Conservation (phyloP, 2,888 invertebrate genomes). For the Pandemis cinnamomeana region DNA sequence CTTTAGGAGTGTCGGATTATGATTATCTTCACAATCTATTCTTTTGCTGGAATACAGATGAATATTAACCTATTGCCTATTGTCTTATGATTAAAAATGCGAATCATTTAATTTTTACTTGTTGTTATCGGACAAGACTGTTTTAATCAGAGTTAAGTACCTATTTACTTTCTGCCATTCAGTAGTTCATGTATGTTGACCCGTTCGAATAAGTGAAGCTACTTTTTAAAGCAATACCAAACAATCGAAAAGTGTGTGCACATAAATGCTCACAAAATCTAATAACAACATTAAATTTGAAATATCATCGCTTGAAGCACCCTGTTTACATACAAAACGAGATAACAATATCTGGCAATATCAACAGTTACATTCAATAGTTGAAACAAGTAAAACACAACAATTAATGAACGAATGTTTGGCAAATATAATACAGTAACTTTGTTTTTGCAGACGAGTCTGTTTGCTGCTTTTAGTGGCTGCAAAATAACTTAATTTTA, state of each 20-base stretch:
- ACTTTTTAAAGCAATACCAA: neutral
- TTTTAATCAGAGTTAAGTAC: too few species aligned
- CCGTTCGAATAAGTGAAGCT: too few species aligned
- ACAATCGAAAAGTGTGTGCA: neutral
- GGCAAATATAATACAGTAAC: neutral
- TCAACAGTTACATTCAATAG: neutral
- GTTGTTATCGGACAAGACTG: too few species aligned
- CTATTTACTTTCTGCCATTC: too few species aligned
- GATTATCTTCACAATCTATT: too few species aligned
- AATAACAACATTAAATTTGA: neutral
- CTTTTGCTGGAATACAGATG: too few species aligned
- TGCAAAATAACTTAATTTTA: neutral
- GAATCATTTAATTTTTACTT: too few species aligned
- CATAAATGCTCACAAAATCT: neutral
- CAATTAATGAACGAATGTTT: neutral
- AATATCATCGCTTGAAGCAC: neutral
- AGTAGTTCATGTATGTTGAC: too few species aligned
- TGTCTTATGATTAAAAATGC: too few species aligned
- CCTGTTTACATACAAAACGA: neutral
- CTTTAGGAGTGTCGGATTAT: too few species aligned
- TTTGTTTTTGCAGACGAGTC: neutral
- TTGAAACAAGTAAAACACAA: neutral
- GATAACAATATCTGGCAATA: conserved; percentile 4
- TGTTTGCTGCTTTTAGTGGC: neutral
- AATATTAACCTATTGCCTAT: too few species aligned